Evolutionary conservation across 2,888 invertebrate species (phyloP).

Genomic region (Scaeva pyrastri): DNA sequence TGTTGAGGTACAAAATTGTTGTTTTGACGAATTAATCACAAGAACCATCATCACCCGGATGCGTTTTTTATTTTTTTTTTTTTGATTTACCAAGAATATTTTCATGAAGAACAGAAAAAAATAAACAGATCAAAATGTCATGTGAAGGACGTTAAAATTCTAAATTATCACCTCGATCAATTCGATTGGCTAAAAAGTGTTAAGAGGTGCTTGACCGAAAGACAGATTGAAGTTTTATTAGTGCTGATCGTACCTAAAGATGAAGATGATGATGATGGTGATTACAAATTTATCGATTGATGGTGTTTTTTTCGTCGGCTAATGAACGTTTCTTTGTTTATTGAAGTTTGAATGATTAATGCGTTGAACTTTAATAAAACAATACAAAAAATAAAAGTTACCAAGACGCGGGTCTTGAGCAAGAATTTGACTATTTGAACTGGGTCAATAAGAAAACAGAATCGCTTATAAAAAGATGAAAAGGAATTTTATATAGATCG

Average conservation of each 20-base stretch:
- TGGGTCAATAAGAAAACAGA: too few species aligned
- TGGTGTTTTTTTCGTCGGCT: neutral
- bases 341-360: constrained; percentile 1
- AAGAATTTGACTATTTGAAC: too few species aligned
- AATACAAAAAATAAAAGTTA: neutral
- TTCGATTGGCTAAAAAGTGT: neutral
- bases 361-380: neutral
- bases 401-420: neutral
- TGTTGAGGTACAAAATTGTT: neutral
- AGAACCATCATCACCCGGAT: constrained; percentile 21
- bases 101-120: neutral
- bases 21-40: constrained; percentile 16
- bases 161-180: neutral
- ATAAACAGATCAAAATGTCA: neutral
- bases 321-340: constrained; percentile 16
- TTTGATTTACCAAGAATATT: constrained; percentile 8
- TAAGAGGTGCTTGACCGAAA: constrained; percentile 34
- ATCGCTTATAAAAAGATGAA: too few species aligned
- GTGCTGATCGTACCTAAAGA: constrained; percentile 22
- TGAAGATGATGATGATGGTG: neutral
- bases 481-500: too few species aligned
- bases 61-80: too few species aligned
- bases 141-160: constrained; percentile 15
- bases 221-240: constrained; percentile 27
- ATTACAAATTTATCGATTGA: constrained; percentile 6